Evolutionary conservation across 2,888 invertebrate species (phyloP), one percentile per base, ranked within the genome.

Genomic region (Galerucella pusilla): DNA sequence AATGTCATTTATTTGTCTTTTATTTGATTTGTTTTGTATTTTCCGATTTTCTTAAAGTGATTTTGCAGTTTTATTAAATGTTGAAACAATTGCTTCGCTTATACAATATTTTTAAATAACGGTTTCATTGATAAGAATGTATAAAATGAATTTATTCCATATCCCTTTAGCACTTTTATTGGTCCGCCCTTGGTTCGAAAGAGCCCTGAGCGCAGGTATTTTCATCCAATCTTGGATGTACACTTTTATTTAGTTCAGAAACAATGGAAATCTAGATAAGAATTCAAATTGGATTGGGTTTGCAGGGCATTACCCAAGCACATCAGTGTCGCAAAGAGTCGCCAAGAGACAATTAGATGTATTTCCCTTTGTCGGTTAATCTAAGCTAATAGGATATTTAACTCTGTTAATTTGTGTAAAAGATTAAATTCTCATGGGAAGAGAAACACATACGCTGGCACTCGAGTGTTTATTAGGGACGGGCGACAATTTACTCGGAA

Each of bases 271-370:
- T 75, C 75, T 76, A 80, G 81, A 81, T 79, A 79, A 80, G 81
- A 80, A 81, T 80, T 79, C 79, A 77, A 80, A 79, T 79, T 79
- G 78, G 79, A 75, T 77, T 73, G 76, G 68, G 74, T 69, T 78
- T 73, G 69, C 61, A 68, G 70, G 73, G 72, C 20, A 74, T 75
- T 66, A 67, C 76, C 54, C 61, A 66, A 64, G 28, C 42, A 42
- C 66, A 61, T 70, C 57, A n/a, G 54, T 52, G 64, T 71, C 45
- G 35, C 71, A 65, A 25, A 67, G 14, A 65, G 60, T 45, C 49
- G 20, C 64, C 45, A 45, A 52, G 64, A 75, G 68, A 71, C 65
- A 75, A 73, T 75, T 76, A 74, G 71, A 52, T 65, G 71, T 65
- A 46, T 46, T 54, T 25, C 63, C 68, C 63, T 71, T 67, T 35